A percentile compares a stretch with the other conserved stretches of the same genome.
Evolutionary conservation across 2,797 vertebrate genomes (phyloP).

Genomic region (Mycteria americana): DNA sequence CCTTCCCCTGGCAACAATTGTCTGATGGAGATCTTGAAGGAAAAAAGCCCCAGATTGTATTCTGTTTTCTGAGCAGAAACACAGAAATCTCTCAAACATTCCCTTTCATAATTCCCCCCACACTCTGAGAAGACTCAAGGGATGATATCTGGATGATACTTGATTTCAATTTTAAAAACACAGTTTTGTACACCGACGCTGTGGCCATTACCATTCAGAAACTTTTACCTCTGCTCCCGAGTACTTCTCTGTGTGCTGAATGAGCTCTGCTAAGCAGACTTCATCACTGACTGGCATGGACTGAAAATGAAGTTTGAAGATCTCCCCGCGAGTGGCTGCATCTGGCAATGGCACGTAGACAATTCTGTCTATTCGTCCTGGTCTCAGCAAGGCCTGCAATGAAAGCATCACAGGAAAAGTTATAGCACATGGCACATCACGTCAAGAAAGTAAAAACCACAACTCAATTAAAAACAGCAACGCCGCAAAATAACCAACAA

Average conservation of each 20-base stretch:
- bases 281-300: constrained; percentile 83
- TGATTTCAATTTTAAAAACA: not conserved
- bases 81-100: not conserved
- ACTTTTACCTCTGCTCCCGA: constrained; percentile 94
- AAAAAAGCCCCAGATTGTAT: not conserved
- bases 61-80: not conserved
- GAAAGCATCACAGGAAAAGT: not conserved
- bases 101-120: not conserved
- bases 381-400: constrained; percentile 91
- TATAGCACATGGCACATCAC: not conserved
- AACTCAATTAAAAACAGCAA: not conserved
- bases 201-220: not conserved
- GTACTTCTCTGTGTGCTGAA: constrained; percentile 84
- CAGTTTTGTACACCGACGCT: accelerated
- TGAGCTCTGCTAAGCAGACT: constrained; percentile 82
- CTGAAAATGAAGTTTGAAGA: constrained; percentile 86
- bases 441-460: not conserved
- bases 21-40: not conserved
- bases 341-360: constrained; percentile 94
- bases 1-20: not conserved
- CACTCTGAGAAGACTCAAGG: not conserved
- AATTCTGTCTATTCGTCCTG: constrained; percentile 92
- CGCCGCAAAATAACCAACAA: not conserved
- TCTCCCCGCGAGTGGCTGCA: constrained; percentile 83
- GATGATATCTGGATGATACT: not conserved